phyloP scores from a whole-genome alignment of 2,888 invertebrate species.

The Actias luna region DNA sequence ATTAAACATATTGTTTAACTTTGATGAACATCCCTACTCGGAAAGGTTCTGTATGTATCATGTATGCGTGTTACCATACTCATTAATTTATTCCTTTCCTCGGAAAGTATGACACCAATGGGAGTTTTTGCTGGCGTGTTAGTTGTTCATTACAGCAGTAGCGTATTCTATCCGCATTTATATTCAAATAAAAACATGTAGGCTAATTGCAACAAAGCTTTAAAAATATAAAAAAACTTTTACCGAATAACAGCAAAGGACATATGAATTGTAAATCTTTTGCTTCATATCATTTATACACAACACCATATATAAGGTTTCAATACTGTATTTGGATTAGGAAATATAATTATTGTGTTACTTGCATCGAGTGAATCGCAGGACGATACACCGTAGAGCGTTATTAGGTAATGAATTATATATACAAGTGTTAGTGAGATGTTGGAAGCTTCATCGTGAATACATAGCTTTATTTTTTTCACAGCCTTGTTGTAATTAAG shows the following conservation, averaged over 20 bases:
- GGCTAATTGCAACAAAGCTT: not conserved
- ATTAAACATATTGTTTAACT: not conserved
- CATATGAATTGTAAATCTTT: not conserved
- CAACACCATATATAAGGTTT: not conserved
- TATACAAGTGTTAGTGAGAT: not conserved
- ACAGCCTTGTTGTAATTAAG: slow-evolving; percentile 11
- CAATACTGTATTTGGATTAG: not conserved
- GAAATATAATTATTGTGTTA: not conserved
- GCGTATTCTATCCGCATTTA: no score
- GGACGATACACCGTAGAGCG: not conserved
- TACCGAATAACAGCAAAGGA: not conserved
- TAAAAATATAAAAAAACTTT: not conserved
- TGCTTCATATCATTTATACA: not conserved
- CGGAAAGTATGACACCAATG: not conserved
- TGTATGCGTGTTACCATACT: not conserved
- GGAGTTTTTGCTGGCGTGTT: not conserved
- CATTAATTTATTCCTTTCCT: not conserved
- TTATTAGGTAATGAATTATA: not conserved
- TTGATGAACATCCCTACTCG: not conserved
- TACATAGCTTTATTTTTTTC: slow-evolving; percentile 7
- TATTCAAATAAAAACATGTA: not conserved
- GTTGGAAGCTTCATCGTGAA: not conserved
- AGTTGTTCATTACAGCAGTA: not conserved
- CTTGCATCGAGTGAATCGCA: not conserved
- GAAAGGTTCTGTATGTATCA: no score